These are phyloP conservation scores for Platynereis dumerilii DNA, from an alignment of 2,888 invertebrate species.

Conservation along the genomic window DNA sequence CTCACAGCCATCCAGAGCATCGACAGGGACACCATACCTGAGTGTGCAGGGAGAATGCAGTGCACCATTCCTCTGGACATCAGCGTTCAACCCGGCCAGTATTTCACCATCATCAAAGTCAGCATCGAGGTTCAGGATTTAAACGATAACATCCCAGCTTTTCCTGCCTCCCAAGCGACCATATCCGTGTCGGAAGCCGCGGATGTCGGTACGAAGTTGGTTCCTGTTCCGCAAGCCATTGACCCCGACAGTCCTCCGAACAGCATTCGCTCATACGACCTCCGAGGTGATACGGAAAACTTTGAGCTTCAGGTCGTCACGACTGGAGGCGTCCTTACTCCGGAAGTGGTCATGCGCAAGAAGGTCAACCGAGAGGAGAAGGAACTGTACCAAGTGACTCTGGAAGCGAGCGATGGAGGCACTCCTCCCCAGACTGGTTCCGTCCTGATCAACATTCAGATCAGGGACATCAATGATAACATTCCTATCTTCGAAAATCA, in stretches of 20 bases:
- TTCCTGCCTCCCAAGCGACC: slow-evolving; percentile 19
- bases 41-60: background rate
- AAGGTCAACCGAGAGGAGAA: slow-evolving; percentile 21
- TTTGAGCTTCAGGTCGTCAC: slow-evolving; percentile 10
- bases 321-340: slow-evolving; percentile 8
- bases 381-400: slow-evolving; percentile 71
- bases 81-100: slow-evolving; percentile 10
- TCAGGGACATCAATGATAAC: slow-evolving; percentile 37
- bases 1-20: slow-evolving; percentile 5
- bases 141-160: slow-evolving; percentile 20
- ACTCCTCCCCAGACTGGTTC: slow-evolving; percentile 33
- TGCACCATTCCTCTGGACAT: slow-evolving; percentile 19
- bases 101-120: slow-evolving; percentile 21
- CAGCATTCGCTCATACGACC: slow-evolving; percentile 31
- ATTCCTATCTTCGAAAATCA: slow-evolving; percentile 29
- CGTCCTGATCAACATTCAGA: slow-evolving; percentile 26
- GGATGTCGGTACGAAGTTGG: slow-evolving; percentile 25
- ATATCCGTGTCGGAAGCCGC: slow-evolving; percentile 32
- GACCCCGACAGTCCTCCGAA: slow-evolving; percentile 33
- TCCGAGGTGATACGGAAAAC: background rate
- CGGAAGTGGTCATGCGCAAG: slow-evolving; percentile 21
- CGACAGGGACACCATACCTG: slow-evolving; percentile 11
- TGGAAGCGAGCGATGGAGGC: slow-evolving; percentile 69
- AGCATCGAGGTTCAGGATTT: slow-evolving; percentile 17
- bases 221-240: slow-evolving; percentile 30